Conservation (phyloP, 2,888 invertebrate genomes). For the Oxycera nigricornis region DNA sequence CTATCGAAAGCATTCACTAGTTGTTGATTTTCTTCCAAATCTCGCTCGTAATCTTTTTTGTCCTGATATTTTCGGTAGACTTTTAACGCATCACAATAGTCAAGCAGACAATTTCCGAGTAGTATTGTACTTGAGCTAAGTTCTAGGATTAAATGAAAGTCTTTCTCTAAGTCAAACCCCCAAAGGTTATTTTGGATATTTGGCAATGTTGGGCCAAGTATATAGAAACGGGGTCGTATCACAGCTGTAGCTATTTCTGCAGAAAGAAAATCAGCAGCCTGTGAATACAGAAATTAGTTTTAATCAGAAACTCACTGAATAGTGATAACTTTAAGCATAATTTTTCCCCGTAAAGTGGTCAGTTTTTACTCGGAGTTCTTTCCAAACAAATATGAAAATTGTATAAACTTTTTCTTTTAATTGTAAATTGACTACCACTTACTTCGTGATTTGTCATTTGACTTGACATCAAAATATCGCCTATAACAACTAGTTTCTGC, state of each 20-base stretch:
- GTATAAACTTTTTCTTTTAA: not conserved
- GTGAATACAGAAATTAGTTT: constrained; percentile 41
- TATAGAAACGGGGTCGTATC: constrained; percentile 61
- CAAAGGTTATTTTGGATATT: constrained; percentile 58
- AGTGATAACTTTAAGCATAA: too few relatives aligned
- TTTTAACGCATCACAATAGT: constrained; percentile 60
- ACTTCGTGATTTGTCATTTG: constrained; percentile 65
- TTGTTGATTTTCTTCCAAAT: constrained; percentile 42
- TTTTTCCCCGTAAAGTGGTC: too few relatives aligned
- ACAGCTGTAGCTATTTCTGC: constrained; percentile 66
- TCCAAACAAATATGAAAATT: not conserved
- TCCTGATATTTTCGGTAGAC: constrained; percentile 59
- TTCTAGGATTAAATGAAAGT: constrained; percentile 64
- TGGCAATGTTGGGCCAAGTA: constrained; percentile 56
- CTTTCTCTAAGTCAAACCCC: constrained; percentile 64
- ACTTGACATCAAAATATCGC: constrained; percentile 67
- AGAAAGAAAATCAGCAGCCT: constrained; percentile 67
- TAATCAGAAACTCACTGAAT: too few relatives aligned
- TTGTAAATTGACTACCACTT: constrained; percentile 32
- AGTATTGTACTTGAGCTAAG: constrained; percentile 64
- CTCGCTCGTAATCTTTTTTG: constrained; percentile 52
- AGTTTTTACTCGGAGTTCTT: not conserved
- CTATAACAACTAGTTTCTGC: constrained; percentile 68
- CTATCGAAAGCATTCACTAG: constrained; percentile 53
- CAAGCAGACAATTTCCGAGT: constrained; percentile 63